Conservation (phyloP, 2,113 vertebrate genomes). For the Bagarius yarrelli region DNA sequence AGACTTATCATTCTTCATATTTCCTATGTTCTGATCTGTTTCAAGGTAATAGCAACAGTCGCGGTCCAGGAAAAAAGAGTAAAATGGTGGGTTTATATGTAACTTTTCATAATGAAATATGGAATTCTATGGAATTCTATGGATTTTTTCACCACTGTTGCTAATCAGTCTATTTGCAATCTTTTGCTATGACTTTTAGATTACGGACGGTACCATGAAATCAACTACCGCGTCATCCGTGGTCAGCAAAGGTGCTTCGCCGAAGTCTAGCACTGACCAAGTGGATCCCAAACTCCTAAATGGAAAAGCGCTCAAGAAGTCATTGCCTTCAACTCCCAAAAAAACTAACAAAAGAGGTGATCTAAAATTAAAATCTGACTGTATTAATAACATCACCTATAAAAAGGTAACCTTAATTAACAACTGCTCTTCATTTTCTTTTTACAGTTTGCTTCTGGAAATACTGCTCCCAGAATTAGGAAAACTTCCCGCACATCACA, state of each 20-base stretch:
- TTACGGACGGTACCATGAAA: conserved; percentile 50
- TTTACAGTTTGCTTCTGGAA: conserved; percentile 77
- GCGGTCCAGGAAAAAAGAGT: conserved; percentile 59
- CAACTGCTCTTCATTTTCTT: background rate
- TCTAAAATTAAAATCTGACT: background rate
- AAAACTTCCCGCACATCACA: background rate
- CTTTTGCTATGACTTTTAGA: conserved; percentile 42
- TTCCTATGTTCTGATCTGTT: conserved; percentile 14
- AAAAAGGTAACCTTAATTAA: background rate
- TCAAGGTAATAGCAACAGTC: conserved; percentile 56
- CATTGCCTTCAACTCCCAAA: conserved; percentile 60
- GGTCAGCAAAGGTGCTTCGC: conserved; percentile 49
- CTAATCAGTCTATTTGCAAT: background rate
- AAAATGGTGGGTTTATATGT: conserved; percentile 60
- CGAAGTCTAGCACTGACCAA: conserved; percentile 53
- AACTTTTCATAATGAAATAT: no score
- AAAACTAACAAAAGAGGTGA: conserved; percentile 76
- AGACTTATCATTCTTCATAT: no score
- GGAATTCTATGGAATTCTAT: no score
- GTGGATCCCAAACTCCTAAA: conserved; percentile 49
- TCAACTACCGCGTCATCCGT: conserved; percentile 58
- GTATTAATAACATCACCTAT: background rate
- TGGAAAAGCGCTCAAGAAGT: conserved; percentile 63
- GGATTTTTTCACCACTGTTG: background rate
- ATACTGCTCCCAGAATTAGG: conserved; percentile 78